Base-by-base conservation (phyloP, 2,888 invertebrate genomes). In the Teinopalpus imperialis region DNA sequence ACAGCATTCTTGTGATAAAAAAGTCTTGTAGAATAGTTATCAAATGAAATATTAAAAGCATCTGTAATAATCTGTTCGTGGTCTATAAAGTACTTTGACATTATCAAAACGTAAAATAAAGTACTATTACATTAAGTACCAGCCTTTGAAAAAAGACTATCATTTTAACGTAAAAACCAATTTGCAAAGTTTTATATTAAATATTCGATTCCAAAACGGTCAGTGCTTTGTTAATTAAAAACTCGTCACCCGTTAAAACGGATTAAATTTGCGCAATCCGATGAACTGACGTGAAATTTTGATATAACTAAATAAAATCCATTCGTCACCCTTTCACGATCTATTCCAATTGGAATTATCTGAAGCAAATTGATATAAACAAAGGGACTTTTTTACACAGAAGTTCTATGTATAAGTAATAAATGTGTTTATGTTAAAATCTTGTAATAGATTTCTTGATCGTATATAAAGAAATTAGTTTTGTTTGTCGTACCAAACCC, bases 261-360 rank as follows among this genome's bases (percentile, higher is more conserved):
- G 59, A 64, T 66, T 59, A 57, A 57, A 46, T 49, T 52, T 39
- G 31, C 43, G 49, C 51, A 53, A 59, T 45, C 48, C 48, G 52
- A 50, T 46, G 45, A 42, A 43, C 47, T 54, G 49, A 55, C 51
- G 50, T 53, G 52, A 60, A 56, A 52, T 53, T 62, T 61, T 52
- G 40, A 41, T 53, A 59, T 56, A 56, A 62, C 57, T 57, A 63
- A 69, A 70, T 68, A 64, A 69, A 73, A 68, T 62, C 50, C 67
- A 63, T 61, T 58, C 54, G 61, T 56, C 54, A 59, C 63, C 63
- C 60, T 54, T 58, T 59, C 59, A 56, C 59, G 52, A 66, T 59
- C 68, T 66, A 74, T 74, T 74, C 62, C 69, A 61, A 69, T 75
- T 59, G 62, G 69, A 67, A 71, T 74, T 76, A 57, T 74, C 83